Base-by-base conservation (phyloP, 2,888 invertebrate genomes). In the Acanthacorydalis orientalis region DNA sequence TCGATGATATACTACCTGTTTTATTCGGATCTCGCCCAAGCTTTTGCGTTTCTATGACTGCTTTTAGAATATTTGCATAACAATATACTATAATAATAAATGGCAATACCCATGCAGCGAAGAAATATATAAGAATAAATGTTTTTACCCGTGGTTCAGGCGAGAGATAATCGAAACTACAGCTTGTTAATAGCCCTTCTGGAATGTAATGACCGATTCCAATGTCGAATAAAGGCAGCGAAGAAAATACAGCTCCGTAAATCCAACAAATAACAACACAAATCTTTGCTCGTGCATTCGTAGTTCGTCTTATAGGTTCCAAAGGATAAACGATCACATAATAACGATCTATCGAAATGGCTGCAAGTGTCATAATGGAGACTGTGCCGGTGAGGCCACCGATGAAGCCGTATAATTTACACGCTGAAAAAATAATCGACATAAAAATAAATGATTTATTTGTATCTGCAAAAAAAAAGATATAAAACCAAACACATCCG, bases 121-220 rank as follows among this genome's bases (percentile, higher is more conserved):
- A 71, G 61, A 84, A 86, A 60, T 83, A 83, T 6, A 75, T 61
- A 53, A 86, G 73, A 58, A 87, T 84, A 59, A 83, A 89, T 50
- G 74, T 70, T 44, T 76, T 74, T 1, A 76, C 77, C 1, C 62
- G 59, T 1, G 64, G 57, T 47, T 77, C 74, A n/a, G 75, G 73
- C 1, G 83, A 77, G 43, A 89, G 70, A 58, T 89, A 90, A 63
- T 89, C 88, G 60, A 85, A 89, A 57, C 87, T 83, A 65, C 89
- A 90, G 56, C 83, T 83, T 15, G 85, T 87, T 50, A 88, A 72
- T 59, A 48, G 15, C 2, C 86, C 88, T 62, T 89, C 89, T 7
- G 88, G 86, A 12, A 85, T 81, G 65, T 88, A 90, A 34, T 70
- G 71, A 16, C 81, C 82, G 54, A 83, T 72, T 8, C 84, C 83